A percentile compares a stretch with the other conserved stretches of the same genome.
Evolutionary conservation across 2,113 vertebrate species (phyloP).

Genomic region (Chascanopsetta lugubris): DNA sequence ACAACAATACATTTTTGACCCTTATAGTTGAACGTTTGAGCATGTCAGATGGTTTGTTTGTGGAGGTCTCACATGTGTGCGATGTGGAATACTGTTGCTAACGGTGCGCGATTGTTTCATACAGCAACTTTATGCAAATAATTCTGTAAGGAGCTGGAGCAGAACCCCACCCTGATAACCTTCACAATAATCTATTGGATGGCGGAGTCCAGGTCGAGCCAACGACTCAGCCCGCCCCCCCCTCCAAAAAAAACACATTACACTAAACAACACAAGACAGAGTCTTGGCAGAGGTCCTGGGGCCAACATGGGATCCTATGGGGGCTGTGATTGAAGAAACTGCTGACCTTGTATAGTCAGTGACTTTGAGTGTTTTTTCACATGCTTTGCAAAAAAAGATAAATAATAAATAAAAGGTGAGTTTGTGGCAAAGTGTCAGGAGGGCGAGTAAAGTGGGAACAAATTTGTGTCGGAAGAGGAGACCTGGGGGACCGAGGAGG

Average conservation of each 20-base stretch:
- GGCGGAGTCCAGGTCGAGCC: neutral
- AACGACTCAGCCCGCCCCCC: neutral
- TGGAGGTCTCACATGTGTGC: no score
- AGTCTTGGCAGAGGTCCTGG: neutral
- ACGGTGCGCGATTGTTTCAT: no score
- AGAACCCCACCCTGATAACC: no score
- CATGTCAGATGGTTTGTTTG: no score
- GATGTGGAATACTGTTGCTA: no score
- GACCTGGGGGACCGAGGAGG: conserved; percentile 47
- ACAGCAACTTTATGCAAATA: no score
- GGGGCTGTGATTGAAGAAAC: neutral
- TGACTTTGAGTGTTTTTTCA: conserved; percentile 53
- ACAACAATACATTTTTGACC: no score
- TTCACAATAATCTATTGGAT: neutral
- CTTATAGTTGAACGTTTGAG: no score
- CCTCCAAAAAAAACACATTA: neutral
- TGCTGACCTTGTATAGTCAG: conserved; percentile 10
- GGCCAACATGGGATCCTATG: neutral
- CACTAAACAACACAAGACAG: neutral
- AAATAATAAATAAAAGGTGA: conserved; percentile 41
- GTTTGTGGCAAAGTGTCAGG: conserved; percentile 35
- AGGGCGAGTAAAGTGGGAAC: conserved; percentile 33
- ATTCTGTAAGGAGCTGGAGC: no score
- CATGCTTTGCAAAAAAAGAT: conserved; percentile 20
- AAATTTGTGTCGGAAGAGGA: conserved; percentile 12